Conservation (phyloP, 2,888 invertebrate species). For the Spisula solida region DNA sequence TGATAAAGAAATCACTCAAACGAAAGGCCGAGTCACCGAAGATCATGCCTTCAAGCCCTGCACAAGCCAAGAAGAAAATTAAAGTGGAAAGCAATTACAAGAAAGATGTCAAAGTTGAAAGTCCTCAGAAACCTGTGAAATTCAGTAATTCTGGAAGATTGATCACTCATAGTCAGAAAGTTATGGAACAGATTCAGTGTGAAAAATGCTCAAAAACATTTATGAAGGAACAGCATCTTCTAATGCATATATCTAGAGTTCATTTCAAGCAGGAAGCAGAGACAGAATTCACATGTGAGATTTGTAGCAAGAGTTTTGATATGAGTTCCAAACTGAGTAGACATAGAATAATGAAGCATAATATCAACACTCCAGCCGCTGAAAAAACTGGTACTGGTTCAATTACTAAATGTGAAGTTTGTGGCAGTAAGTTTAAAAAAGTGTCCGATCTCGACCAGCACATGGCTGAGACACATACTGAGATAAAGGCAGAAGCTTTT, state of each 20-base stretch:
- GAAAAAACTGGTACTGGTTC: not conserved
- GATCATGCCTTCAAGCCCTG: not conserved
- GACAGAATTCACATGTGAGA: constrained; percentile 29
- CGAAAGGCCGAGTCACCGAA: constrained; percentile 23
- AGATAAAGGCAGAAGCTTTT: constrained; percentile 10
- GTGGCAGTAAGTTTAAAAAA: constrained; percentile 34
- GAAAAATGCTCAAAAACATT: constrained; percentile 54
- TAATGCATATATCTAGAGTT: constrained; percentile 36
- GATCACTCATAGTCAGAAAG: constrained; percentile 51
- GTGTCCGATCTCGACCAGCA: constrained; percentile 28
- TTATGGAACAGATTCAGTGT: constrained; percentile 52
- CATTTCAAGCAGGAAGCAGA: constrained; percentile 32
- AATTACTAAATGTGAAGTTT: constrained; percentile 52
- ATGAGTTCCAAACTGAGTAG: constrained; percentile 24
- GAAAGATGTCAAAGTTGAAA: not conserved
- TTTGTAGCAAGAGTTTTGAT: constrained; percentile 46
- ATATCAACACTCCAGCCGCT: not conserved
- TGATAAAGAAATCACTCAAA: constrained; percentile 29
- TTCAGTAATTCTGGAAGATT: constrained; percentile 56
- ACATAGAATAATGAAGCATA: constrained; percentile 47
- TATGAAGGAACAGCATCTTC: constrained; percentile 38
- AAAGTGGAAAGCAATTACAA: constrained; percentile 38
- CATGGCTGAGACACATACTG: constrained; percentile 34
- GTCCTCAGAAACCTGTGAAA: not conserved
- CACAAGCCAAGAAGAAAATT: constrained; percentile 25